These are phyloP conservation scores for Pachliopta kotzebuea DNA, from an alignment of 2,888 invertebrate genomes.

Conservation along the genomic window DNA sequence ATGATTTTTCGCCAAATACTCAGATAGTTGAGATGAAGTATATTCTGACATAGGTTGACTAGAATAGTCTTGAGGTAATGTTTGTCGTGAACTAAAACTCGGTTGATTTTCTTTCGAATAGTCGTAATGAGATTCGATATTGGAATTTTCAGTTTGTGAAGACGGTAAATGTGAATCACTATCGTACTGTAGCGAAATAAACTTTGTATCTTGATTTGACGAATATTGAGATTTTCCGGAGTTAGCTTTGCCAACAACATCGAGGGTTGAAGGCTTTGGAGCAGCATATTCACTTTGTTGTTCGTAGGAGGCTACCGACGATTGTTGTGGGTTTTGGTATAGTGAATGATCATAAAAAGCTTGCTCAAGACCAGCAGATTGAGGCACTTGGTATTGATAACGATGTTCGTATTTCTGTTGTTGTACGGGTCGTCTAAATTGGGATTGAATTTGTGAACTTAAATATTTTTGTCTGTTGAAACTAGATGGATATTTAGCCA, in stretches of 20 bases:
- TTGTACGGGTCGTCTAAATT: constrained; percentile 53
- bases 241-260: constrained; percentile 39
- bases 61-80: constrained; percentile 28
- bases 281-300: constrained; percentile 40
- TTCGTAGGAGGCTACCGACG: constrained; percentile 37
- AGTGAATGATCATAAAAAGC: constrained; percentile 56
- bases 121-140: constrained; percentile 41
- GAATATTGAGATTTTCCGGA: constrained; percentile 47
- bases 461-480: constrained; percentile 55
- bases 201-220: constrained; percentile 40
- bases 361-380: constrained; percentile 46
- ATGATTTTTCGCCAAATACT: constrained; percentile 48
- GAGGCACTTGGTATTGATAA: constrained; percentile 55
- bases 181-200: constrained; percentile 38
- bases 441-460: constrained; percentile 50
- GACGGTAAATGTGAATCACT: constrained; percentile 33
- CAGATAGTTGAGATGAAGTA: constrained; percentile 32
- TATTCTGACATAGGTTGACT: constrained; percentile 33
- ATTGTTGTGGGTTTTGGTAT: constrained; percentile 50
- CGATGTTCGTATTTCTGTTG: constrained; percentile 61
- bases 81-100: constrained; percentile 16
- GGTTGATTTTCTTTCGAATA: constrained; percentile 33
- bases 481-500: constrained; percentile 67
- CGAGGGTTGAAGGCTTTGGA: constrained; percentile 30
- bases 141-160: constrained; percentile 30